Evolutionary conservation across 1,140 invertebrate species (phyloP).

Genomic region (Lepidurus arcticus): DNA sequence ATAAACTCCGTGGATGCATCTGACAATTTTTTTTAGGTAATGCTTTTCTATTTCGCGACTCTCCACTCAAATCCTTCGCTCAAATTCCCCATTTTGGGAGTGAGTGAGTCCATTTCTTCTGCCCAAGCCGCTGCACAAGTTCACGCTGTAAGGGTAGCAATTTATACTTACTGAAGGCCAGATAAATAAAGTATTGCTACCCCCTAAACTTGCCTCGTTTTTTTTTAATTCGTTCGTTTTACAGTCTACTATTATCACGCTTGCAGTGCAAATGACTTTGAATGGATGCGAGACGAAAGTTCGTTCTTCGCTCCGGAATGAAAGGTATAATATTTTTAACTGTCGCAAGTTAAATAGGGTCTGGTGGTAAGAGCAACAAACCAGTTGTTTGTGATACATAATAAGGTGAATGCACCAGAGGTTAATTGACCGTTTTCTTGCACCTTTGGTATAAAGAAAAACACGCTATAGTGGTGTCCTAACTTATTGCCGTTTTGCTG

Average conservation of each 20-base stretch:
- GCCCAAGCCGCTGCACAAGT: no score
- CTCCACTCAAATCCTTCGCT: background rate
- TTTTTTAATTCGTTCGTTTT: no score
- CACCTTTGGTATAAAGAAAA: background rate
- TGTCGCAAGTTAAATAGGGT: background rate
- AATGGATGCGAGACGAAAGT: no score
- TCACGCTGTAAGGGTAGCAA: no score
- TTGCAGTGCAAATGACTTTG: no score
- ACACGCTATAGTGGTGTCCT: background rate
- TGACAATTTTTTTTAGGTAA: background rate
- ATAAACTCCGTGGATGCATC: background rate
- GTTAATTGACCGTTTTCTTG: constrained; percentile 19
- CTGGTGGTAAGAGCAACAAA: background rate
- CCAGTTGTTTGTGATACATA: background rate
- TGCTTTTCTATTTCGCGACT: background rate
- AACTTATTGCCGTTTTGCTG: background rate
- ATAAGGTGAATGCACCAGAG: background rate
- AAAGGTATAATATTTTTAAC: background rate
- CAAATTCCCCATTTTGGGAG: background rate
- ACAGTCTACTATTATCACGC: no score
- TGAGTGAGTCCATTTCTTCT: no score
- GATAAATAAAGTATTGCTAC: no score
- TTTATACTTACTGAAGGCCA: no score
- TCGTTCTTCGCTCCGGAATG: no score
- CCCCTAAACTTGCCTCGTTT: no score